phyloP scores from a whole-genome alignment of 2,113 vertebrate genomes.

The Bubo scandiacus region DNA sequence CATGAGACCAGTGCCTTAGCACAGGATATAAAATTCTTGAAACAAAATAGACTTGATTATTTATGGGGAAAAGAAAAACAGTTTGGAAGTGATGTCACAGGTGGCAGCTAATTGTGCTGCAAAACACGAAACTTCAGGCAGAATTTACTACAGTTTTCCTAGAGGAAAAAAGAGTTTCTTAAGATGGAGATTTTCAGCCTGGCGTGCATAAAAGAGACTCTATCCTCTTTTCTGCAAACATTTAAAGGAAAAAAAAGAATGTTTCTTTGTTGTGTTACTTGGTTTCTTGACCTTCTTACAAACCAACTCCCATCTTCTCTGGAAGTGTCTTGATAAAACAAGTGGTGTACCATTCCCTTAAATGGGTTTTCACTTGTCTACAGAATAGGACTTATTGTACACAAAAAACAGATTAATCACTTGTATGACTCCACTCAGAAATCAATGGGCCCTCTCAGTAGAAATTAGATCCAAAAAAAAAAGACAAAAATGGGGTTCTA shows the following conservation, averaged over 20 bases:
- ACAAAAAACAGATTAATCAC: neutral
- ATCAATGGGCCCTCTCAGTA: neutral
- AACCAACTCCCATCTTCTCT: neutral
- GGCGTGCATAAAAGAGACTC: neutral
- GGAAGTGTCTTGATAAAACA: neutral
- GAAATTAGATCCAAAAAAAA: neutral
- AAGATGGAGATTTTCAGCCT: neutral
- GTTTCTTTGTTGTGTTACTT: neutral
- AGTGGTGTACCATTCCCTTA: neutral
- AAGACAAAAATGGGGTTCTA: neutral
- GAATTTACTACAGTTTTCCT: neutral
- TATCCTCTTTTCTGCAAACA: neutral
- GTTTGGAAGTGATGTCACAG: neutral
- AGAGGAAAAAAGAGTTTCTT: neutral
- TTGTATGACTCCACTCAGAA: neutral
- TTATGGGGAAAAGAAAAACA: neutral
- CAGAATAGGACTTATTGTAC: neutral
- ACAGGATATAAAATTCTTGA: neutral
- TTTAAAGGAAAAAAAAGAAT: neutral
- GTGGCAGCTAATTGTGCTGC: neutral
- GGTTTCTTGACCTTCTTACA: neutral
- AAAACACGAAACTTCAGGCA: neutral
- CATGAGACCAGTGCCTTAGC: neutral
- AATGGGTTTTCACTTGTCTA: neutral
- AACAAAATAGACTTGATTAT: neutral